phyloP scores from a whole-genome alignment of 1,140 invertebrate species.

The Megalopta genalis region DNA sequence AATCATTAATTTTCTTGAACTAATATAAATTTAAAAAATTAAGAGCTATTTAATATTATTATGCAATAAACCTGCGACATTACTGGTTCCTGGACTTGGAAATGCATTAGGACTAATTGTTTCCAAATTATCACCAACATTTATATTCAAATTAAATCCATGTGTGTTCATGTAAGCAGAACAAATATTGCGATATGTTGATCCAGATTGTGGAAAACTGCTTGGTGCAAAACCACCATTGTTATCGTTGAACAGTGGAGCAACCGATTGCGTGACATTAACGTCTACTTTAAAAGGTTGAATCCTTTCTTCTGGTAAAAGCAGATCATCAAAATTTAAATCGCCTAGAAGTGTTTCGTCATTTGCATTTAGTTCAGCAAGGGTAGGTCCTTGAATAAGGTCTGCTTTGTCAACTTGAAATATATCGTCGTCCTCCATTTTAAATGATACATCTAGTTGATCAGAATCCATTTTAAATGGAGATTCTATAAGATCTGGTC shows the following conservation, averaged over 20 bases:
- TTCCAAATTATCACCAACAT: conserved; percentile 70
- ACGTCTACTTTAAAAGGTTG: conserved; percentile 62
- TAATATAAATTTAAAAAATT: not conserved
- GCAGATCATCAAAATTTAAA: conserved; percentile 91
- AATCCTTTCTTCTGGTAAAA: conserved; percentile 85
- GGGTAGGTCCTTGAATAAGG: conserved; percentile 89
- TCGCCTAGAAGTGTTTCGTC: conserved; percentile 90
- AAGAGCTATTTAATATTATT: not conserved
- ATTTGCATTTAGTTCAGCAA: conserved; percentile 93
- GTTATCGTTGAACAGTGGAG: conserved; percentile 63
- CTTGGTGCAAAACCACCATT: conserved; percentile 68
- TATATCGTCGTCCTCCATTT: conserved; percentile 92
- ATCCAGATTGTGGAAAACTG: conserved; percentile 75
- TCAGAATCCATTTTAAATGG: conserved; percentile 71
- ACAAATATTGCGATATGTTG: conserved; percentile 63
- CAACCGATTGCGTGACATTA: conserved; percentile 52
- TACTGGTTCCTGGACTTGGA: conserved; percentile 74
- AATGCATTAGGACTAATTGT: conserved; percentile 71
- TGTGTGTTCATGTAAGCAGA: conserved; percentile 62
- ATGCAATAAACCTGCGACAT: conserved; percentile 71
- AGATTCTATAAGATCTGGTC: conserved; percentile 69
- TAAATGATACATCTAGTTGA: conserved; percentile 79
- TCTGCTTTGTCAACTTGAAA: conserved; percentile 94
- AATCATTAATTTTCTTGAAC: not conserved
- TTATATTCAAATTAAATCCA: conserved; percentile 70